phyloP scores from a whole-genome alignment of 2,888 invertebrate species.

The Pelosia muscerda region DNA sequence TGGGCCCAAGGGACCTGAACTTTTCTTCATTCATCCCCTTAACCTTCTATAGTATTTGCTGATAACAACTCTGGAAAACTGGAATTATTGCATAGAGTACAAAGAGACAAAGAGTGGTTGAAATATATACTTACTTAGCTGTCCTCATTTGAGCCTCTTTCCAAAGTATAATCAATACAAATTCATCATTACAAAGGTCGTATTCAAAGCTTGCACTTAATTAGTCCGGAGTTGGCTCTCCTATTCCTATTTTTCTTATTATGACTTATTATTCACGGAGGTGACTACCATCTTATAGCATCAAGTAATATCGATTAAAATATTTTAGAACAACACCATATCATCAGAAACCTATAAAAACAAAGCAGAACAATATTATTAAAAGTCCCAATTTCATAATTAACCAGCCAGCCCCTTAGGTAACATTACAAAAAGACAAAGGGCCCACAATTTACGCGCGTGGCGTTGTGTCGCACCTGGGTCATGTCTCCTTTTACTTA shows the following conservation, averaged over 20 bases:
- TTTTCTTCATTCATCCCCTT: no score
- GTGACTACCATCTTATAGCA: background rate
- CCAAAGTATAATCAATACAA: background rate
- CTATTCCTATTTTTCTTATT: background rate
- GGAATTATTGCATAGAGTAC: no score
- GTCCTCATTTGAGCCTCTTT: no score
- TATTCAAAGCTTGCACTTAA: background rate
- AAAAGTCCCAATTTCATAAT: slow-evolving; percentile 76
- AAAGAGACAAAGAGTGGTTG: no score
- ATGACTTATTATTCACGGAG: no score
- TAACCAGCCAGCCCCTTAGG: slow-evolving; percentile 67
- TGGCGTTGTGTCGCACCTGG: slow-evolving; percentile 78
- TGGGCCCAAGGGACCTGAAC: no score
- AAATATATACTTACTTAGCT: no score
- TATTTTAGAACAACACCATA: background rate
- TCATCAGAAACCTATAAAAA: slow-evolving; percentile 12
- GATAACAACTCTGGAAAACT: no score
- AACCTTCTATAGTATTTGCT: no score
- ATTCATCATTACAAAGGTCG: background rate
- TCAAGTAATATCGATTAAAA: slow-evolving; percentile 7
- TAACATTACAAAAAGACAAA: slow-evolving; percentile 75
- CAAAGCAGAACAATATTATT: slow-evolving; percentile 59
- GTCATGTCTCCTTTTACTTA: slow-evolving; percentile 86
- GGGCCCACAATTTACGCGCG: slow-evolving; percentile 77
- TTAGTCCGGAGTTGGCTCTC: no score